Evolutionary conservation across 2,797 vertebrate genomes (phyloP).

Genomic region (Amphiprion clarkii): DNA sequence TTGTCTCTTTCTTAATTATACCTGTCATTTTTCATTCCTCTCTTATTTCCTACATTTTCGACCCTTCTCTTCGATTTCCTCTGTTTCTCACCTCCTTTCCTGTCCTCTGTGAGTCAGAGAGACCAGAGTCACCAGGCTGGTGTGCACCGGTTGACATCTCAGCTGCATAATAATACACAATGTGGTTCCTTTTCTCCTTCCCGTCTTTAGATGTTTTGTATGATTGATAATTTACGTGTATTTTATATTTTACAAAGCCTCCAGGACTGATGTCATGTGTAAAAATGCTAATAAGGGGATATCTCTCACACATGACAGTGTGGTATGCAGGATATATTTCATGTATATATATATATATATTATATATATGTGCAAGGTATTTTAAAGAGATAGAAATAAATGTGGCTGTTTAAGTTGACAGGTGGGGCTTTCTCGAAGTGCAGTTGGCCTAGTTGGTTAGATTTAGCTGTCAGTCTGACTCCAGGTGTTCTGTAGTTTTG

Average conservation of each 20-base stretch:
- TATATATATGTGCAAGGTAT: background rate
- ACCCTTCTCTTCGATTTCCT: background rate
- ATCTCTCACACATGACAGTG: no score
- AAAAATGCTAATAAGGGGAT: no score
- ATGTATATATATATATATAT: no score
- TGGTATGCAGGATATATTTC: background rate
- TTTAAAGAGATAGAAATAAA: background rate
- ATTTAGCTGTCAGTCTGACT: background rate
- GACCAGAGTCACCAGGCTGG: no score
- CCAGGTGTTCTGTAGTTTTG: background rate
- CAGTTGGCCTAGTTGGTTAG: background rate
- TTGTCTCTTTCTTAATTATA: conserved; percentile 10
- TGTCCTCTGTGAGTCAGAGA: background rate
- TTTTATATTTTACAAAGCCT: no score
- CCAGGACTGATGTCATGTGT: no score
- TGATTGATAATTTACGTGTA: no score
- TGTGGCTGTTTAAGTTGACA: background rate
- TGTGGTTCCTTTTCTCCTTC: no score
- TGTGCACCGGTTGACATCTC: no score
- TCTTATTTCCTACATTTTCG: background rate
- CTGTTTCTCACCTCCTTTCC: background rate
- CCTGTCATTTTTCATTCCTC: conserved; percentile 13
- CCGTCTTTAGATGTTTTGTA: no score
- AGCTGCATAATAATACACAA: no score
- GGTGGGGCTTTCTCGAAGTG: background rate